These are phyloP conservation scores for Callipepla squamata DNA, from an alignment of 2,113 vertebrate genomes.

Conservation along the genomic window DNA sequence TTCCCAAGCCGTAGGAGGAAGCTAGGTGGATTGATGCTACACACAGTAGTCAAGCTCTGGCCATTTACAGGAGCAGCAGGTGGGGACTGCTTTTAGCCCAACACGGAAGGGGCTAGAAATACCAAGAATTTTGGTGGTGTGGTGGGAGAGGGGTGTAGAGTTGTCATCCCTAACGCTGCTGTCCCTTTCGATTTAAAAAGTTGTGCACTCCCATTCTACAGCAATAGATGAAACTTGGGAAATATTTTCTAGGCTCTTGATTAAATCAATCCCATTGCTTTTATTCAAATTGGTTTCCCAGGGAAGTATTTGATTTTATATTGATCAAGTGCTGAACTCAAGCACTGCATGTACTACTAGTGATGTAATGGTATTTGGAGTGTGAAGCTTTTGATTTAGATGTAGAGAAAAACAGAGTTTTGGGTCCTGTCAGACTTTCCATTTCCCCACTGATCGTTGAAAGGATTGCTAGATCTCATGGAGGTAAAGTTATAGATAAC, in stretches of 20 bases:
- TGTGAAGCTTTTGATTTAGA: neutral
- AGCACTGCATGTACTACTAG: neutral
- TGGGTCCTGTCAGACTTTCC: neutral
- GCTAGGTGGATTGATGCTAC: neutral
- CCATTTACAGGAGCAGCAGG: neutral
- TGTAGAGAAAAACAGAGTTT: neutral
- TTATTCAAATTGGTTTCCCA: neutral
- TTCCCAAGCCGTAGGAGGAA: constrained; percentile 20
- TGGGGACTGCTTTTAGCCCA: neutral
- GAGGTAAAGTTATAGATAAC: neutral
- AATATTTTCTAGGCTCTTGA: neutral
- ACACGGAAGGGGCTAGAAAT: neutral
- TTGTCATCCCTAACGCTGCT: accelerated
- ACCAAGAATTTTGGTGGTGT: neutral
- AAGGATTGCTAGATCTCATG: neutral
- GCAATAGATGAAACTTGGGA: neutral
- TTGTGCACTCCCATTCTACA: neutral
- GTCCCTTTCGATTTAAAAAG: neutral
- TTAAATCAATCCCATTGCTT: neutral
- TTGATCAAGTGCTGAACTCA: neutral
- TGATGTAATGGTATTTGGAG: neutral
- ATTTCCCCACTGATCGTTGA: neutral
- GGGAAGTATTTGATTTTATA: neutral
- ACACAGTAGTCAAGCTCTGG: neutral
- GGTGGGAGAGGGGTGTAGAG: neutral